These are phyloP conservation scores for Stenichneumon culpator DNA, from an alignment of 2,888 invertebrate genomes.

Conservation along the genomic window DNA sequence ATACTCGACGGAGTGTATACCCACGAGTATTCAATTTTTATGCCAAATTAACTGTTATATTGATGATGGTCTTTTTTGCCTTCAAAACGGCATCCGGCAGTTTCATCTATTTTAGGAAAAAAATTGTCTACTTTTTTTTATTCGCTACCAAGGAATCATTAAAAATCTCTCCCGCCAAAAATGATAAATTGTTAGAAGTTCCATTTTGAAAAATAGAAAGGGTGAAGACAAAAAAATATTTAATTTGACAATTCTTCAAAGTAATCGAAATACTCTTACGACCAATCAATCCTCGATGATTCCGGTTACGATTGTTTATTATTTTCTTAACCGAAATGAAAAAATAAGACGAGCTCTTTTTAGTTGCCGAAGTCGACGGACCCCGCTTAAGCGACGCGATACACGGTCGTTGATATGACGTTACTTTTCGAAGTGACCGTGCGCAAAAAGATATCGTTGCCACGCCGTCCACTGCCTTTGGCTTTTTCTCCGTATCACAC, in stretches of 20 bases:
- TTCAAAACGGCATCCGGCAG: background rate
- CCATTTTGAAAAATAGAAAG: too few relatives aligned
- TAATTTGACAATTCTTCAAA: too few relatives aligned
- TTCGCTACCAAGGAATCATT: background rate
- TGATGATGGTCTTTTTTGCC: background rate
- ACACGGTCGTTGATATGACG: background rate
- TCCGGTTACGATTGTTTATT: too few relatives aligned
- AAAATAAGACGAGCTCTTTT: too few relatives aligned
- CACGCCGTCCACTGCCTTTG: background rate
- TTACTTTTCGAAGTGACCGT: background rate
- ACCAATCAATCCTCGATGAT: too few relatives aligned
- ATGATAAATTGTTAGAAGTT: too few relatives aligned
- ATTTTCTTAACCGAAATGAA: too few relatives aligned
- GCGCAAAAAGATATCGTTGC: background rate
- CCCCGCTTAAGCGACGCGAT: background rate
- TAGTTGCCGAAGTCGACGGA: background rate
- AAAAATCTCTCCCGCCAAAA: background rate
- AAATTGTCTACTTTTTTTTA: background rate
- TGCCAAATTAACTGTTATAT: background rate
- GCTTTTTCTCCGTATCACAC: slow-evolving; percentile 29
- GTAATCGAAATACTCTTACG: too few relatives aligned
- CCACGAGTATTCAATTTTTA: background rate
- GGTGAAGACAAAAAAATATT: too few relatives aligned
- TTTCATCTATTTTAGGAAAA: background rate
- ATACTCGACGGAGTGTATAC: background rate